Base-by-base conservation (phyloP, 2,888 invertebrate species). In the Cinara cedri region DNA sequence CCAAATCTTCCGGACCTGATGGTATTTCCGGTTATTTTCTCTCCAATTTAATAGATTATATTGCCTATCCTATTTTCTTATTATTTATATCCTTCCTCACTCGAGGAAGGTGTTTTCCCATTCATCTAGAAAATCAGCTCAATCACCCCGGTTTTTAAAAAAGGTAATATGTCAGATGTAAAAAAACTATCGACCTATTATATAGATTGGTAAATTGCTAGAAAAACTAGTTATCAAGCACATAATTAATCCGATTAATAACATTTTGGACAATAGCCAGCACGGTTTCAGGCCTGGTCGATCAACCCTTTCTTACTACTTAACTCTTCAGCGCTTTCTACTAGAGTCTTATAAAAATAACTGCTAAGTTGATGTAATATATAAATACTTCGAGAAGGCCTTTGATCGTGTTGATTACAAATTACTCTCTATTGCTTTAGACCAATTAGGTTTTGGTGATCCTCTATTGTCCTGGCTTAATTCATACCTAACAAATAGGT, bases 371-470 rank as follows among this genome's bases (percentile, higher is more conserved):
- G 82, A 83, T 74, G 81, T 66, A 0, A 81, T 82, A 24, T 83
- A 83, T 42, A 83, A 82, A 1, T 83, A 83, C 57, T 83, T 84
- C 26, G 70, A 74, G 1, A 83, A 84, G 26, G 83, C 84, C 3
- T 84, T 83, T 71, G 83, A 84, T 68, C 81, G 75, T 21, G 81
- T 84, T 0, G 49, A 81, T 19, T 83, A 83, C 70, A 26, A 60
- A 1, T 72, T 81, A 51, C 72, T 84, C 3, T 9, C 83, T 19
- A 1, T 26, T n/a, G 83, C 83, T 46, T 68, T 83, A 6, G 14
- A 65, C 0, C 9, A 16, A 11, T 78, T 62, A 49, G 82, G 81
- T 16, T 19, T 83, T n/a, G n/a, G n/a, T n/a, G n/a, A n/a, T n/a
- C n/a, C n/a, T n/a, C n/a, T n/a, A n/a, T n/a, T n/a, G n/a, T n/a